Base-by-base conservation (phyloP, 23 tunicate genomes). In the Corella eumyota region DNA sequence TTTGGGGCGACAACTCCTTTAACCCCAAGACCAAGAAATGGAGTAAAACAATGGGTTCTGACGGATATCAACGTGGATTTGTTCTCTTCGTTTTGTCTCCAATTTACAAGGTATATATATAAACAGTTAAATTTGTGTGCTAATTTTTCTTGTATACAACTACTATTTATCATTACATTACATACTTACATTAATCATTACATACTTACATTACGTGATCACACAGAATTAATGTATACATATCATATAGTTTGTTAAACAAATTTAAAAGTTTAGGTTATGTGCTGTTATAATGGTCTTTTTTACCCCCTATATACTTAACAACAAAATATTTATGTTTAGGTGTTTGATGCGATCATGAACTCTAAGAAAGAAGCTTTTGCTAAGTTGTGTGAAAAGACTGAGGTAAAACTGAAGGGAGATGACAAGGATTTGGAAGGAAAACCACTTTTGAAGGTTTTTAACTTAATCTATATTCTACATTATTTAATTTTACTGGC, bases 1-100 rank as follows among this genome's bases (percentile, higher is more conserved):
- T 90, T 15, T 90, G 97, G 97, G 91, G 91, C 20, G 97, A 90
- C 61, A 75, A 81, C 75, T 90, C 65, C 37, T 80, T 74, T 49
- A 70, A 80, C 33, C 37, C 69, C 45, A 90, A 80, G 46, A 75
- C 91, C 32, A 90, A 90, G 66, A 90, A 90, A 51, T 90, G 97
- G 97, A 29, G 63, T 35, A 74, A 81, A 46, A 52, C 73, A 11
- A 70, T 66, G 46, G 17, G 11, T n/a, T 0, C 26, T 9, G 79
- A 75, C 2, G 78, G 61, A 2, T 45, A 57, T 62, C 61, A 27
- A 4, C 64, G 97, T 5, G 97, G 79, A 0, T 90, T 80, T 69
- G 51, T 50, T 68, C 60, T 45, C 65, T 90, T 68, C 33, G 79
- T 90, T 31, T 64, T 90, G 54, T 74, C 58, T 49, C 97, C 97